These are phyloP conservation scores for Notodonta dromedarius DNA, from an alignment of 2,888 invertebrate genomes.

Conservation along the genomic window DNA sequence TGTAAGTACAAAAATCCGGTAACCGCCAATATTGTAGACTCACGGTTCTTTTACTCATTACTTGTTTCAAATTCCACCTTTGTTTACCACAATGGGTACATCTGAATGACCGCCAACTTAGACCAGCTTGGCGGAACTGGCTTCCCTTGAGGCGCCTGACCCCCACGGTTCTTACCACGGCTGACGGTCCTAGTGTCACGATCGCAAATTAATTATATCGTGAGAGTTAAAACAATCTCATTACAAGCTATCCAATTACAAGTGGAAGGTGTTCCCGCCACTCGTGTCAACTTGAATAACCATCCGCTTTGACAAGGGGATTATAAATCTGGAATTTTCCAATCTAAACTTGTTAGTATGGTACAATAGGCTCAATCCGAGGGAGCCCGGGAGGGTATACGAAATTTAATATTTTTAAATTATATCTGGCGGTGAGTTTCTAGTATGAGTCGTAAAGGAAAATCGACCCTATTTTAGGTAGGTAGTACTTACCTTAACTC, in stretches of 20 bases:
- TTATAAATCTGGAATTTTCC: conserved; percentile 14
- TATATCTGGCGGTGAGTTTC: too few species aligned
- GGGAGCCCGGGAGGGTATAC: not conserved
- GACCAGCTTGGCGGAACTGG: too few species aligned
- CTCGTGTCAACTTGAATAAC: not conserved
- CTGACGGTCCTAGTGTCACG: too few species aligned
- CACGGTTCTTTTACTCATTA: too few species aligned
- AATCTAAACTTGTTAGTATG: conserved; percentile 12
- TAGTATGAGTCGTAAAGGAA: too few species aligned
- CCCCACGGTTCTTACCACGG: too few species aligned
- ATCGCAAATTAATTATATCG: not conserved
- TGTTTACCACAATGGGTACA: too few species aligned
- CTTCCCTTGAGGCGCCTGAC: too few species aligned
- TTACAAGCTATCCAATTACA: not conserved
- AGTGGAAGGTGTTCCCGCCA: not conserved
- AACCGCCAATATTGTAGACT: not conserved
- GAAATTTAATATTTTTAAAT: not conserved
- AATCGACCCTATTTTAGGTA: too few species aligned
- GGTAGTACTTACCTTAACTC: too few species aligned
- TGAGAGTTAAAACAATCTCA: not conserved
- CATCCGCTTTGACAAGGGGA: conserved; percentile 2
- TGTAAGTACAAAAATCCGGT: not conserved
- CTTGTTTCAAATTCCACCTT: too few species aligned
- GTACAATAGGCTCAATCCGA: not conserved
- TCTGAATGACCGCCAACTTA: too few species aligned